Base-by-base conservation (phyloP, 53 echinoderm and acorn worm species). In the Patiria pectinifera region DNA sequence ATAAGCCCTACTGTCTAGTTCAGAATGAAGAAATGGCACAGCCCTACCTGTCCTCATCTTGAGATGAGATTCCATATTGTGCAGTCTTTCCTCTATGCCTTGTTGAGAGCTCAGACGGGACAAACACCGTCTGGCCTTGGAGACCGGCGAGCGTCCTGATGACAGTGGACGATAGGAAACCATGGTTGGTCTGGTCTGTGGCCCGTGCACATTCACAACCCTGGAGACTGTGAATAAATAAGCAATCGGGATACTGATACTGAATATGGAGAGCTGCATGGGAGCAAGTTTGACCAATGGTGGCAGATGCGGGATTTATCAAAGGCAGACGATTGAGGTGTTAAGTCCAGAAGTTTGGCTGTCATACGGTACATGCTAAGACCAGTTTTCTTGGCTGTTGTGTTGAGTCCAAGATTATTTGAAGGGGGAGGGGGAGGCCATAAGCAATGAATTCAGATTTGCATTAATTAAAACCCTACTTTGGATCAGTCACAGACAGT, bases 31-130 rank as follows among this genome's bases (percentile, higher is more conserved):
- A 8, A 85, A 23, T 19, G 10, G 60, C 11, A 80, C 19, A 6
- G 19, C 66, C 66, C 14, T 66, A 96, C 97, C 95, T 86, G 62
- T 78, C 83, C 83, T 87, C 4, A 96, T 26, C 83, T 95, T 95
- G 71, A 98, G 93, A 76, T 94, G 96, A 11, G 96, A 95, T 79
- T 98, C 98, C 96, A 98, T 98, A 87, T 95, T 98, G 45, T 91
- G 93, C 43, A 98, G 80, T 87, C 98, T 89, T 58, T 98, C 98
- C 59, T 98, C 98, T 12, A 98, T 85, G 4, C 95, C 97, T 48
- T 89, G 76, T n/a, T 71, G 78, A 18, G 91, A 59, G 66, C 89
- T 85, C 69, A 80, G 79, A 2, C 87, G 48, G 44, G 89, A 83
- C 60, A 87, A 25, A 13, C 83, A 85, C 14, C 83, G 48, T 43